Base-by-base conservation (phyloP, 2,888 invertebrate species). In the Acleris holmiana region DNA sequence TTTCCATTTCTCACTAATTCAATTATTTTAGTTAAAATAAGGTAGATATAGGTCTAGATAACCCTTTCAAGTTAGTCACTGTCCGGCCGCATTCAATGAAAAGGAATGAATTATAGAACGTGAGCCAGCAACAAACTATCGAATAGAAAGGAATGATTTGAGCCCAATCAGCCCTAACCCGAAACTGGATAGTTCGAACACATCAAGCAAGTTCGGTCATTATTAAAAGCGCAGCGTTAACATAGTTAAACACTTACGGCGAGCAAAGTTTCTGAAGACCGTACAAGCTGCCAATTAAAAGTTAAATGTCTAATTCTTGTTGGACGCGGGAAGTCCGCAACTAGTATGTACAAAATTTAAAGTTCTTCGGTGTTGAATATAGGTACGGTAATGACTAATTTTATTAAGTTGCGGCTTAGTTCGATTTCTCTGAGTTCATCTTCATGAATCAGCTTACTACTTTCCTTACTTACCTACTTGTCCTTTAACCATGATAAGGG, bases 291-390 rank as follows among this genome's bases (percentile, higher is more conserved):
- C 91, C 91, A 91, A 91, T 91, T 91, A 91, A 91, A 91, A 91
- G 91, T 91, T 91, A 89, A 91, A 91, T 91, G 91, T 88, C 89
- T 90, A 88, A 91, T 90, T 90, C 91, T 91, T 91, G 91, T 91
- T 86, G 86, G 84, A 85, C 80, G 82, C 81, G 81, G 87, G 82
- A 89, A 89, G 86, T 88, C 85, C 83, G 80, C 80, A 86, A 86
- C 89, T 87, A 89, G 80, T 80, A 68, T 73, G 72, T 77, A 77
- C 76, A 80, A 82, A 80, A 86, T 83, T 79, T 77, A 83, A 89
- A 86, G 85, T 89, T 89, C 79, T 80, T 80, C 77, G 76, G 70
- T 76, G 40, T 51, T 50, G 21, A 21, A 35, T 63, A 51, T 23
- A 46, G 21, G 49, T 57, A 54, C 13, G 17, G 15, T 5, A 15